A percentile compares a stretch with the other conserved stretches of the same genome.
Conservation (phyloP, 1,140 invertebrate genomes). For the Leptinotarsa texana region DNA sequence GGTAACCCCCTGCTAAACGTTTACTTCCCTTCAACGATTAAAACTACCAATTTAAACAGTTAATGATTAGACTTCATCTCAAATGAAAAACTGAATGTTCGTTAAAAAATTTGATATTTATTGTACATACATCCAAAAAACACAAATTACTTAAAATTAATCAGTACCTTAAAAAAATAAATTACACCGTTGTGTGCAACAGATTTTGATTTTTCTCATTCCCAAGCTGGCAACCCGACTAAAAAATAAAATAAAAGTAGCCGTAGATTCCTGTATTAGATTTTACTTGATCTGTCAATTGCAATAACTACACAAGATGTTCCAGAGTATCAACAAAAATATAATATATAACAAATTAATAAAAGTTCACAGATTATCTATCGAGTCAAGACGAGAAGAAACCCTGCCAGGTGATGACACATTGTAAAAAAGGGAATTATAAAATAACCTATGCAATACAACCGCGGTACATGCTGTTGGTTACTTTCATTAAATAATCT, state of each 20-base stretch:
- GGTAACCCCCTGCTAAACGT: too few relatives aligned
- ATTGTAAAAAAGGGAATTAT: conserved; percentile 9
- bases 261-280: conserved; percentile 16
- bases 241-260: conserved; percentile 13
- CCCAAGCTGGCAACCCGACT: neutral
- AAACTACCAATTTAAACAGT: too few relatives aligned
- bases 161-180: conserved; percentile 32
- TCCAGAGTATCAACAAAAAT: conserved; percentile 27
- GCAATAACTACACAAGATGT: conserved; percentile 16
- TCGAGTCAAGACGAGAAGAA: conserved; percentile 7
- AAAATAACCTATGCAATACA: neutral
- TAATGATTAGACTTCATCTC: neutral
- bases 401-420: conserved; percentile 22
- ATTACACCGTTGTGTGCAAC: neutral
- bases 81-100: conserved; percentile 12
- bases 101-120: conserved; percentile 27
- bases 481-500: conserved; percentile 38
- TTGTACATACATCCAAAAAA: conserved; percentile 25
- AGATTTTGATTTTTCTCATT: conserved; percentile 8
- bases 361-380: conserved; percentile 16
- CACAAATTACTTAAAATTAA: conserved; percentile 36
- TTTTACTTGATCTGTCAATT: conserved; percentile 30
- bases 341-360: conserved; percentile 15
- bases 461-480: neutral
- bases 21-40: too few relatives aligned